Percentiles rank a stretch among this genome's conserved stretches.
Conservation (phyloP, 2,797 vertebrate genomes). For the Tolypeutes matacus region DNA sequence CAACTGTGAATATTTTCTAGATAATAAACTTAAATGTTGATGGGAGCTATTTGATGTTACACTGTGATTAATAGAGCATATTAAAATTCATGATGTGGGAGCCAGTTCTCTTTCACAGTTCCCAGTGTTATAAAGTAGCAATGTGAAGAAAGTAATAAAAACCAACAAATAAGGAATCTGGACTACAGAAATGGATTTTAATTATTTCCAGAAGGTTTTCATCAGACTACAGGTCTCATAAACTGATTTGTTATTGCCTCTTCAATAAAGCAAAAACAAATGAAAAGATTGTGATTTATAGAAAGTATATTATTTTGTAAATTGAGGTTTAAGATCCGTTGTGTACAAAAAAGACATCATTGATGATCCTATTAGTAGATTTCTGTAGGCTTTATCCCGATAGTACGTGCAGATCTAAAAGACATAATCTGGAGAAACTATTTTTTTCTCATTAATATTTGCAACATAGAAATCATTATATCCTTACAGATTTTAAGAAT, state of each 20-base stretch:
- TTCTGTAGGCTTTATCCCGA: not conserved
- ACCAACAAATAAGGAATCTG: not conserved
- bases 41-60: not conserved
- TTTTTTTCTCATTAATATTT: not conserved
- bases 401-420: not conserved
- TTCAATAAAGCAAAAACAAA: not conserved
- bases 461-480: constrained; percentile 68
- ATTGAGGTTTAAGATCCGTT: not conserved
- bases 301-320: not conserved
- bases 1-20: not conserved
- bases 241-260: not conserved
- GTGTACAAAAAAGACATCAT: not conserved
- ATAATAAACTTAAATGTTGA: not conserved
- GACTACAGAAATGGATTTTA: not conserved
- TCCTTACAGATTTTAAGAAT: constrained; percentile 68
- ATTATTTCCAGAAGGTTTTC: not conserved
- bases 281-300: not conserved
- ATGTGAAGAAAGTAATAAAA: not conserved
- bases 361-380: not conserved
- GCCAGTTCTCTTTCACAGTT: not conserved
- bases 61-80: not conserved
- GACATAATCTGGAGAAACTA: not conserved
- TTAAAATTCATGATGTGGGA: not conserved
- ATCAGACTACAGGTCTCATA: not conserved
- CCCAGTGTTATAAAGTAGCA: not conserved